Percentiles rank a stretch among this genome's conserved stretches.
phyloP scores from a whole-genome alignment of 2,797 vertebrate species.

The Ctenosaura bakeri region DNA sequence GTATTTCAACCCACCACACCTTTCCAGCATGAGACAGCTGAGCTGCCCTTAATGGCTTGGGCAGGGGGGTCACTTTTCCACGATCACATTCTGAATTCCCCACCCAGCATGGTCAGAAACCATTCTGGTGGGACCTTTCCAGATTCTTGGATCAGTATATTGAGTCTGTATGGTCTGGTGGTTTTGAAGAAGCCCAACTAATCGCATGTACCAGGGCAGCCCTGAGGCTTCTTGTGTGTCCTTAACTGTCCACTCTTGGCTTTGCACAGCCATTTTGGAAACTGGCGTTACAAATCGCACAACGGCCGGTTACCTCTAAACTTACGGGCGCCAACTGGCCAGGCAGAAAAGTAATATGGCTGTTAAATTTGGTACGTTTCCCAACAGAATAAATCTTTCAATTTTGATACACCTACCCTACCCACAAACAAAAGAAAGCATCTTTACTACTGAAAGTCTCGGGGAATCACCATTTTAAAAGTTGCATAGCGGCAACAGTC shows the following conservation, averaged over 20 bases:
- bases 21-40: background rate
- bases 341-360: background rate
- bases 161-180: background rate
- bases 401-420: background rate
- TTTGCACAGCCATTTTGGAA: background rate
- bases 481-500: background rate
- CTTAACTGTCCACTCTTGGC: background rate
- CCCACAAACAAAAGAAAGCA: background rate
- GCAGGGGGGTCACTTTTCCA: no score
- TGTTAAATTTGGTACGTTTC: background rate
- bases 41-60: background rate
- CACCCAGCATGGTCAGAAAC: no score
- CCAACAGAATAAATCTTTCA: background rate
- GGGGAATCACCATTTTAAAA: background rate
- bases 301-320: no score
- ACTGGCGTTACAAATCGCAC: background rate
- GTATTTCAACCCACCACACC: background rate
- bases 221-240: no score
- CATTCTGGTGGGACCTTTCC: no score
- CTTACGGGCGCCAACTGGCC: background rate
- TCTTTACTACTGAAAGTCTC: background rate
- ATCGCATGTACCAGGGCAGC: background rate
- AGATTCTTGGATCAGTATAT: no score
- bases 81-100: no score
- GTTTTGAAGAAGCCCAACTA: background rate